phyloP scores from a whole-genome alignment of 2,113 vertebrate genomes.

The Pardalotus punctatus region DNA sequence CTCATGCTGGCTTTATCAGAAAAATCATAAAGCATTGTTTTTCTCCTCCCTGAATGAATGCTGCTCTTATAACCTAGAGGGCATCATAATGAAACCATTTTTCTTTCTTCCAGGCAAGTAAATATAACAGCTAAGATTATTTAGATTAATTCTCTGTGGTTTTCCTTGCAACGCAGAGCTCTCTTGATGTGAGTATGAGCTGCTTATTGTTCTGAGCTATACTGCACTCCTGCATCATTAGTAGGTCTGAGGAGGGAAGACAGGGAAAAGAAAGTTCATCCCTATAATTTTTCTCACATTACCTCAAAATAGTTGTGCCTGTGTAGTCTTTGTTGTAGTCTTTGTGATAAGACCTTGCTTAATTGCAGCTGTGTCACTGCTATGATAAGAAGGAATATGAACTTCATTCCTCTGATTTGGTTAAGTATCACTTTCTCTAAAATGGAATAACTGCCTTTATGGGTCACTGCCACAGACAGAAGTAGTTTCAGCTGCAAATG shows the following conservation, averaged over 20 bases:
- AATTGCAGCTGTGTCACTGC: background rate
- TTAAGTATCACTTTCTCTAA: background rate
- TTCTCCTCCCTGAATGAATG: background rate
- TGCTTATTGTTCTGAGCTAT: background rate
- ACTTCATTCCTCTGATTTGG: background rate
- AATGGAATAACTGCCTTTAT: background rate
- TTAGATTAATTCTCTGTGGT: background rate
- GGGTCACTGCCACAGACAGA: background rate
- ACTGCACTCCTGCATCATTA: background rate
- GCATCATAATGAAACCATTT: background rate
- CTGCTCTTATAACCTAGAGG: background rate
- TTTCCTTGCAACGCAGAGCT: background rate
- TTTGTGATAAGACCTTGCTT: background rate
- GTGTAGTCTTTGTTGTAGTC: background rate
- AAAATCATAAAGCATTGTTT: constrained; percentile 42
- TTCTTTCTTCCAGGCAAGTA: background rate
- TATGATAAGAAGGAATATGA: background rate
- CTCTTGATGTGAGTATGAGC: background rate
- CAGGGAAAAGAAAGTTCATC: background rate
- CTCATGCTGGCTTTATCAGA: background rate
- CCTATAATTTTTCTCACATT: background rate
- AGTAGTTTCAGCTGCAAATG: background rate
- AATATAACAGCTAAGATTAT: background rate
- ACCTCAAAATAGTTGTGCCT: background rate
- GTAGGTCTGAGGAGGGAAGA: background rate